A percentile compares a stretch with the other conserved stretches of the same genome.
phyloP scores from a whole-genome alignment of 2,888 invertebrate genomes.

The Cataglyphis altisquamis region DNA sequence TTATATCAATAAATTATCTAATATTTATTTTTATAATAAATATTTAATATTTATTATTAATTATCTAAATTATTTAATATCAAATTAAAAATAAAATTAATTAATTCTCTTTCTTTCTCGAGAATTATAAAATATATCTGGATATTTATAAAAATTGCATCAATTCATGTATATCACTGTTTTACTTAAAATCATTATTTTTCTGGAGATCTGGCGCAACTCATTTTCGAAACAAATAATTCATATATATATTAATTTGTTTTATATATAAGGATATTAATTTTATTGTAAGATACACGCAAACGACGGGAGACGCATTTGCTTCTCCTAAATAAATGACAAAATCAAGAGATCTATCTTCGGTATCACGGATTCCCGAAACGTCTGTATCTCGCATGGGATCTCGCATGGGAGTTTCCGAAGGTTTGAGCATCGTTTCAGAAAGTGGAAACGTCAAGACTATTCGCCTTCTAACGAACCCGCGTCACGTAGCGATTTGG shows the following conservation, averaged over 20 bases:
- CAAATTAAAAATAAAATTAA: conserved; percentile 6
- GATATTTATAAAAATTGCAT: neutral
- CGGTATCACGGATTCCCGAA: conserved; percentile 6
- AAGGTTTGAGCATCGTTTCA: conserved; percentile 9
- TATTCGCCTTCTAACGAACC: conserved; percentile 33
- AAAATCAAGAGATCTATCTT: conserved; percentile 32
- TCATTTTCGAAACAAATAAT: neutral
- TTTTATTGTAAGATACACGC: neutral
- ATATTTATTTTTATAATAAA: neutral
- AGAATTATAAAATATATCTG: neutral
- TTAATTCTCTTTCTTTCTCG: neutral
- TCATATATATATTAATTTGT: no score
- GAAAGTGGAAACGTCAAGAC: conserved; percentile 23
- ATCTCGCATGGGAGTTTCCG: conserved; percentile 30
- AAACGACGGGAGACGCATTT: neutral
- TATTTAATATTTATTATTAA: no score
- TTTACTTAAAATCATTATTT: neutral
- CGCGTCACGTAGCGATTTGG: conserved; percentile 68
- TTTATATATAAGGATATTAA: conserved; percentile 3
- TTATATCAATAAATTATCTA: neutral
- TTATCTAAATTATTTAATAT: neutral
- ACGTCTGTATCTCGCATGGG: conserved; percentile 24
- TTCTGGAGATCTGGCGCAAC: neutral
- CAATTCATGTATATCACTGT: neutral
- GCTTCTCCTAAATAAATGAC: conserved; percentile 1